Base-by-base conservation (phyloP, 2,888 invertebrate species). In the Pachliopta kotzebuea region DNA sequence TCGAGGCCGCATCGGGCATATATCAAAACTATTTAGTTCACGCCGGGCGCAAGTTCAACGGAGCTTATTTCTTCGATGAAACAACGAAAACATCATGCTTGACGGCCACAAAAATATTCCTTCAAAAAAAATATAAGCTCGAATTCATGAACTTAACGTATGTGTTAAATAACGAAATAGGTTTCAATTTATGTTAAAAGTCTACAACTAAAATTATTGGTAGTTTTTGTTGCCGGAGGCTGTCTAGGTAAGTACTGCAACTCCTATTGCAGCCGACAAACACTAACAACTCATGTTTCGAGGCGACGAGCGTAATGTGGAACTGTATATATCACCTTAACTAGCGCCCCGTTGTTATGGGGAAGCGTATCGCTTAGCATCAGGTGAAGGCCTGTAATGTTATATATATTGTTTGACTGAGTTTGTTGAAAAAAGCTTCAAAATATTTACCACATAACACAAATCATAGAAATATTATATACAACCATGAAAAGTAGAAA, bases 1-100 rank as follows among this genome's bases (percentile, higher is more conserved):
- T 90, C 90, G 90, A 90, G 90, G 90, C 83, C 90, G 74, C 68
- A 68, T 67, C 64, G 72, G 70, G 69, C 83, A 77, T 86, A 81
- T 81, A 84, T 88, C 86, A 88, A 83, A 76, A 71, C 74, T 72
- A 80, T 81, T 74, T 73, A 68, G 69, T 68, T 71, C 73, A 73
- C 68, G 61, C 45, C 56, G 45, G 21, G 60, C 42, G 49, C 60
- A 64, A 64, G 60, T 60, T 60, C 65, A 60, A 21, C 55, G 50
- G 49, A 45, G 45, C 45, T n/a, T 45, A n/a, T 14, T n/a, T n/a
- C 45, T 18, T 45, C n/a, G 45, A 45, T n/a, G 18, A n/a, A 45
- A 45, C 45, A 45, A n/a, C 45, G 6, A 18, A 45, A n/a, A 45
- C 0, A n/a, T 18, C 4, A 17, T 14, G 42, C 31, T 37, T 6